Evolutionary conservation across 53 echinoderm and acorn worm species (phyloP), one percentile per base, ranked within the genome.

Genomic region (Luidia sarsii): DNA sequence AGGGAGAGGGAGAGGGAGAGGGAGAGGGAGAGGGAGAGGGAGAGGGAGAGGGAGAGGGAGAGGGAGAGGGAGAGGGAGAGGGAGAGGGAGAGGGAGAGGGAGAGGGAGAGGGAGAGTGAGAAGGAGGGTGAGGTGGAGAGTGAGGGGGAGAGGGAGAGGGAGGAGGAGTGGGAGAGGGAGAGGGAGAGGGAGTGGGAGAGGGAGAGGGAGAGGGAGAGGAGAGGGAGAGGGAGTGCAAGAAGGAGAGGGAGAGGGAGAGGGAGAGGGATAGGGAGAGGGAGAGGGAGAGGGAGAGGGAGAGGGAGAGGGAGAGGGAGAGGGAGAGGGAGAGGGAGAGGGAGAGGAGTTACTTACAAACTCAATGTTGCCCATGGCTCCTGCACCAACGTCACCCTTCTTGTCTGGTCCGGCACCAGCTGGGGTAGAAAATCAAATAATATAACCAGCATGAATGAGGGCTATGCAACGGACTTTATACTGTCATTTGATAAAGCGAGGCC

Each of bases 291-390:
- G n/a, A n/a, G n/a, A 56, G 23, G 56, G 56, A 56, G 28, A 2
- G 28, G 10, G 56, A 55, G 23, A 55, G 23, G 14, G 46, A 14
- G 46, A 14, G 46, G 46, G 14, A 9, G 46, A 45, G 7, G 14
- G 46, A 45, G 7, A 45, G 1, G 5, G 13, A 20, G 53, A 24
- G 5, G n/a, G n/a, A n/a, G n/a, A n/a, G n/a, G n/a, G n/a, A n/a
- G n/a, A n/a, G n/a, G n/a, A n/a, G n/a, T n/a, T 73, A 96, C 93
- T 93, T 96, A 96, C 97, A 71, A 93, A 96, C 74, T 96, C 91
- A 85, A 96, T 93, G 50, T 56, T 39, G 24, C 85, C 90, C 46
- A 85, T 90, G 7, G 93, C 83, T 37, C 97, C 97, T 23, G 97
- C 93, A 39, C 97, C 97, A 39, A 89, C 97, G 49, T 96, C 97